phyloP scores from a whole-genome alignment of 2,113 vertebrate species.

The Pseudorhombus dupliciocellatus region DNA sequence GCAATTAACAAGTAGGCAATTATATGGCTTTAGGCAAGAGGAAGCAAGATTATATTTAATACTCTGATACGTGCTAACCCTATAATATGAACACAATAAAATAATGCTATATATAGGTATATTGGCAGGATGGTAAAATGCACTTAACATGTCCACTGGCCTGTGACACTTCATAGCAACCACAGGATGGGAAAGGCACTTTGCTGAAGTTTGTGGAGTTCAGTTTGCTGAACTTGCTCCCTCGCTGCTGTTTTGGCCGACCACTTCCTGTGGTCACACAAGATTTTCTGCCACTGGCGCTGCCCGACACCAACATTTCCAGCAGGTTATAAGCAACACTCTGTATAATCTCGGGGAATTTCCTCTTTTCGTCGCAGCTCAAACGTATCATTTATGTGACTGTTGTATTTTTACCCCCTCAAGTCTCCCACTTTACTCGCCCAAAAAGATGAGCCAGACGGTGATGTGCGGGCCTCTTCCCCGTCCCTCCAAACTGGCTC shows the following conservation, averaged over 20 bases:
- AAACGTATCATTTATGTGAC: conserved; percentile 27
- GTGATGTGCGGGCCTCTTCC: conserved; percentile 20
- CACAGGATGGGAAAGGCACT: conserved; percentile 23
- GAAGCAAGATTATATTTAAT: too few species aligned
- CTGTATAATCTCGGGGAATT: conserved; percentile 2
- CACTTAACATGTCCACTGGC: not conserved
- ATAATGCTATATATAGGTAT: too few species aligned
- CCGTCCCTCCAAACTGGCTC: conserved; percentile 39
- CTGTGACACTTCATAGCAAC: conserved; percentile 1
- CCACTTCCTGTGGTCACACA: conserved; percentile 61
- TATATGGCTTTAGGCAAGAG: too few species aligned
- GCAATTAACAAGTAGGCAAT: too few species aligned
- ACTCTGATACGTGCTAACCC: too few species aligned
- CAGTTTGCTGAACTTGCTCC: conserved; percentile 25
- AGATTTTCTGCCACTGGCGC: conserved; percentile 32
- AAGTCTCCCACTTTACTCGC: conserved; percentile 15
- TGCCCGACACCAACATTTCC: conserved; percentile 26
- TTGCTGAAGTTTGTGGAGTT: conserved; percentile 10
- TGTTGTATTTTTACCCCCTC: conserved; percentile 22
- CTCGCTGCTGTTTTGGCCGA: conserved; percentile 26
- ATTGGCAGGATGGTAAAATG: not conserved
- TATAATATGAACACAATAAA: too few species aligned
- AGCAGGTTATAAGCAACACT: conserved; percentile 3
- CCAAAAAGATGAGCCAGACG: conserved; percentile 30
- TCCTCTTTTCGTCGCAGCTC: not conserved